A percentile compares a stretch with the other conserved stretches of the same genome.
Evolutionary conservation across 1,140 invertebrate genomes (phyloP).

Genomic region (Lethrus apterus): DNA sequence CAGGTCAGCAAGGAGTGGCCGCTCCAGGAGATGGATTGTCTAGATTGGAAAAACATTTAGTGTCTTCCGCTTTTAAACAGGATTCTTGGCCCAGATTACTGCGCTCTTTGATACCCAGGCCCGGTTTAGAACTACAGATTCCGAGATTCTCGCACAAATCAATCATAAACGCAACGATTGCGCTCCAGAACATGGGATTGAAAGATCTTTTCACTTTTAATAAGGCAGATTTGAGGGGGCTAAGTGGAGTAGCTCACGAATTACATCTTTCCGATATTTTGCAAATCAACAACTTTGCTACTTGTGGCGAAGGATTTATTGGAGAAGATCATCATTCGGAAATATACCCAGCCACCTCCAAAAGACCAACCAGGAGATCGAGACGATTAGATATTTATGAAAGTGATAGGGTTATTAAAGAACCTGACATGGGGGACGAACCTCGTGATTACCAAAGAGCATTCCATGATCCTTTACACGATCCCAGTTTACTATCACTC

Average conservation of each 20-base stretch:
- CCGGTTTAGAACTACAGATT: conserved; percentile 69
- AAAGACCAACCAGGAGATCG: conserved; percentile 36
- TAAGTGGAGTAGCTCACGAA: conserved; percentile 67
- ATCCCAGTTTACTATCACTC: conserved; percentile 52
- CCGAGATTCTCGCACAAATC: conserved; percentile 77
- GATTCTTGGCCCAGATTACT: conserved; percentile 67
- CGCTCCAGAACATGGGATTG: conserved; percentile 70
- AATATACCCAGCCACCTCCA: conserved; percentile 63
- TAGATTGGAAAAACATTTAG: conserved; percentile 58
- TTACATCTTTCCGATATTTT: conserved; percentile 71
- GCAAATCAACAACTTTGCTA: conserved; percentile 70
- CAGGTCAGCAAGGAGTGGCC: conserved; percentile 47
- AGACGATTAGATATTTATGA: conserved; percentile 32
- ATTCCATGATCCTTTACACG: conserved; percentile 54
- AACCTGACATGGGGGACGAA: conserved; percentile 30
- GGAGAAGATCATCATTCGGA: conserved; percentile 68
- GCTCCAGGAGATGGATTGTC: conserved; percentile 69
- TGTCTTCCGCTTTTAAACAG: conserved; percentile 56
- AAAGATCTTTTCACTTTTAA: conserved; percentile 65
- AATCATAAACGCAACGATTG: conserved; percentile 66
- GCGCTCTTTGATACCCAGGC: conserved; percentile 60
- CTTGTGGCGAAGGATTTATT: conserved; percentile 66
- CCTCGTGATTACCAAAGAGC: conserved; percentile 50
- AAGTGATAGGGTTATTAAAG: conserved; percentile 14
- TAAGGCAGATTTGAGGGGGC: conserved; percentile 68